Evolutionary conservation across 2,888 invertebrate species (phyloP), one percentile per base, ranked within the genome.

Genomic region (Papilio protenor): DNA sequence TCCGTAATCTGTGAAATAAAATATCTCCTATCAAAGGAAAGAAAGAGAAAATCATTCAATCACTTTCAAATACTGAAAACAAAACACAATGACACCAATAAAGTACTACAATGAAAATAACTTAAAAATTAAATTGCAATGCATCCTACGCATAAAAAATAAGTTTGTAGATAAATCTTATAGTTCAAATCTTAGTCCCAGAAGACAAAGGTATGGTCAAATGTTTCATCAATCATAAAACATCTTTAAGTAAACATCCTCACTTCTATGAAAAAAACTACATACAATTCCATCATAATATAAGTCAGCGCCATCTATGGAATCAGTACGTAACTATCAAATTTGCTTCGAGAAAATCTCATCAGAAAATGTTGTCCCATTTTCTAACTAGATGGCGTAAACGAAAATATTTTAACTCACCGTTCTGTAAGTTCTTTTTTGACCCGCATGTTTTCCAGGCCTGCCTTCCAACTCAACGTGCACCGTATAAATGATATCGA

Each of bases 371-470:
- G 71, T 71, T 73, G 12, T 40, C 8, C 5, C 5, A 57, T 12
- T 73, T 73, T 6, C 11, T 12, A 55, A 52, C 57, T 73, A 73
- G 73, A 57, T 73, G 73, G 73, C 73, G 40, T n/a, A 74, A 55
- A 57, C 40, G 69, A 21, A 76, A 3, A 78, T 74, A 47, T 12
- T 11, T 33, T n/a, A 45, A 95, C 97, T 96, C 95, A 99, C 99
- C 89, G 98, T 99, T 95, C 98, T 96, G 94, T 99, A 99, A 0
- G 99, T 99, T 83, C 98, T 96, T 90, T 99, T 99, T 90, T 99
- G 99, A 61, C 99, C 99, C n/a, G 99, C 99, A 89, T 99, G 99
- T 91, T 98, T 98, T 77, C 98, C 98, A 75, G 97, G 97, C 83
- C 98, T 96, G 75, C 98, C 98, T 90, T 98, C 98, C 86, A 98